A percentile compares a stretch with the other conserved stretches of the same genome.
phyloP scores from a whole-genome alignment of 2,797 vertebrate species.

The Enteromius paludinosus region DNA sequence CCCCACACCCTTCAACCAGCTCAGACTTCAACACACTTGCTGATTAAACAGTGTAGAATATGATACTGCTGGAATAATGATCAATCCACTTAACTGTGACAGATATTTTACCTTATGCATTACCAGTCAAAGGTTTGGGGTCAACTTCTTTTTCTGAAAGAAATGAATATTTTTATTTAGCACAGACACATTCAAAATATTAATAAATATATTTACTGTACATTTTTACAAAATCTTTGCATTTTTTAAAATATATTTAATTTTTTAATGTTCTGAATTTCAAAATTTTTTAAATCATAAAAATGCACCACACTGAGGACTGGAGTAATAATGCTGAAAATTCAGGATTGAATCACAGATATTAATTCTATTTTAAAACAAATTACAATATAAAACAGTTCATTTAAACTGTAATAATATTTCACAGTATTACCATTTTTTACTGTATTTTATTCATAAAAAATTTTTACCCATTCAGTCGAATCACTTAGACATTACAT shows the following conservation, averaged over 20 bases:
- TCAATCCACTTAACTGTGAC: neutral
- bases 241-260: too few species aligned
- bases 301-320: too few species aligned
- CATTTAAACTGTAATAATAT: too few species aligned
- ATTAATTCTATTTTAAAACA: neutral
- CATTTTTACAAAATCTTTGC: neutral
- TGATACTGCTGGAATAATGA: neutral
- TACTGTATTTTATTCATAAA: neutral
- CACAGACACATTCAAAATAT: neutral
- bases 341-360: too few species aligned
- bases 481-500: too few species aligned
- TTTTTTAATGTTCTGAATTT: neutral
- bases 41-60: conserved; percentile 17
- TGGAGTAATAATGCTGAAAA: too few species aligned
- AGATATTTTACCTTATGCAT: neutral
- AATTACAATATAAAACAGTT: neutral
- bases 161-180: neutral
- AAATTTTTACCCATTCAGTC: too few species aligned
- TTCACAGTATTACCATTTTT: too few species aligned
- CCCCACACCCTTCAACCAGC: neutral
- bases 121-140: neutral
- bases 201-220: neutral
- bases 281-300: too few species aligned
- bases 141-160: neutral
- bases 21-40: conserved; percentile 7